Base-by-base conservation (phyloP, 2,113 vertebrate species). In the Gobius niger region DNA sequence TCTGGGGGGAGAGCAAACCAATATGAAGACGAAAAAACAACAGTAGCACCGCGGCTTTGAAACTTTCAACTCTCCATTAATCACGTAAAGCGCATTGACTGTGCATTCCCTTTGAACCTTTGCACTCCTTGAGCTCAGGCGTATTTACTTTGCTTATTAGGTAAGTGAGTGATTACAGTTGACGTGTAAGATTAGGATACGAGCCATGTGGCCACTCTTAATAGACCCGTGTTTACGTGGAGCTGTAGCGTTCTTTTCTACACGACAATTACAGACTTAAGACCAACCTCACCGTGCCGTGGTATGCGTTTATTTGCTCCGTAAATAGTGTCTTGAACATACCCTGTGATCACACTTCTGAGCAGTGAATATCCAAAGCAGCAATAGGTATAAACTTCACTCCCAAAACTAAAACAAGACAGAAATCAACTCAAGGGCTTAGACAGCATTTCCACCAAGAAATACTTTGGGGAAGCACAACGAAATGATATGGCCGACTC, bases 1-100 rank as follows among this genome's bases (percentile, higher is more conserved):
- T 90, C 84, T 83, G 68, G 63, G 83, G 80, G 83, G 87, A 90
- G 85, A 77, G 78, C 72, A 81, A 82, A 85, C 80, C 53, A 64
- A 82, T 89, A 84, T 76, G 82, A 82, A 82, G 76, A 44, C 34
- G 52, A 67, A 68, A 84, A 83, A 24, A 19, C 52, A 80, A 86
- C 81, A 89, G 78, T 81, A 82, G 68, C 75, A 76, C 72, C 65
- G 40, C 75, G 70, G 75, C 84, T 84, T 88, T 87, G 72, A 85
- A 82, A 86, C 73, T 85, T 24, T 75, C 10, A 52, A 61, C 78
- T 82, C 81, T 88, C 87, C 82, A 85, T 85, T 88, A 88, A 83
- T 82, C 66, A 59, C 80, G 62, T 54, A 76, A 78, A 80, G 73
- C 63, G 63, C 70, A 76, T 75, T 72, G 77, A 82, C 75, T 81